Conservation (phyloP, 2,888 invertebrate species). For the Griposia aprilina region DNA sequence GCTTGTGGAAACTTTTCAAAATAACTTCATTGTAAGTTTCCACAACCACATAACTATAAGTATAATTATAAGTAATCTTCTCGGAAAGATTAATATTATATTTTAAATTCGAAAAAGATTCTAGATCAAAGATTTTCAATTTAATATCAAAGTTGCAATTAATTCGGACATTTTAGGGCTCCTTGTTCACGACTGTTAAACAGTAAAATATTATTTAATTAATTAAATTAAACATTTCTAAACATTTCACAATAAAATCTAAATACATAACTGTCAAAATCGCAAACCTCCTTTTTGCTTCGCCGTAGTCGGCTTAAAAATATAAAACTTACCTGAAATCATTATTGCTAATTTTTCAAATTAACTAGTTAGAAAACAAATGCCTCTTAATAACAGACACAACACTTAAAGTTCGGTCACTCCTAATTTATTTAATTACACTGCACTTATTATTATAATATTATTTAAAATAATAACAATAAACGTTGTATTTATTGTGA, state of each 20-base stretch:
- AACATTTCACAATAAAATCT: too few species aligned
- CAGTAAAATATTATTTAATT: neutral
- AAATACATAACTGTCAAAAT: too few species aligned
- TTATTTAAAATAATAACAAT: slow-evolving; percentile 17
- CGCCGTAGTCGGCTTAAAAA: neutral
- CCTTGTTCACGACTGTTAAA: neutral
- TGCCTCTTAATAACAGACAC: neutral
- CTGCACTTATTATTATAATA: neutral
- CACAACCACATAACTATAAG: neutral
- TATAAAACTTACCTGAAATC: slow-evolving; percentile 73
- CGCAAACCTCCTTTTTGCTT: too few species aligned
- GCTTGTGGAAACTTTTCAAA: slow-evolving; percentile 7
- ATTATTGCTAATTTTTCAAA: slow-evolving; percentile 60
- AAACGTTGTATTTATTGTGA: slow-evolving; percentile 33
- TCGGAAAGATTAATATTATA: neutral
- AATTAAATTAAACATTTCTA: neutral
- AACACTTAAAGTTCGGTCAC: slow-evolving; percentile 6
- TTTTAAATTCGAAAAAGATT: neutral
- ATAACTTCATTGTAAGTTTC: neutral
- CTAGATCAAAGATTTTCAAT: too few species aligned
- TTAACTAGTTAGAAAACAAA: neutral
- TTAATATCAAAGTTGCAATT: neutral
- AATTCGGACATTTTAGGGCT: slow-evolving; percentile 15
- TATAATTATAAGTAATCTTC: neutral
- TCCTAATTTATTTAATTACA: slow-evolving; percentile 2